Evolutionary conservation across 2,888 invertebrate genomes (phyloP).

Genomic region (Coleophora deauratella): DNA sequence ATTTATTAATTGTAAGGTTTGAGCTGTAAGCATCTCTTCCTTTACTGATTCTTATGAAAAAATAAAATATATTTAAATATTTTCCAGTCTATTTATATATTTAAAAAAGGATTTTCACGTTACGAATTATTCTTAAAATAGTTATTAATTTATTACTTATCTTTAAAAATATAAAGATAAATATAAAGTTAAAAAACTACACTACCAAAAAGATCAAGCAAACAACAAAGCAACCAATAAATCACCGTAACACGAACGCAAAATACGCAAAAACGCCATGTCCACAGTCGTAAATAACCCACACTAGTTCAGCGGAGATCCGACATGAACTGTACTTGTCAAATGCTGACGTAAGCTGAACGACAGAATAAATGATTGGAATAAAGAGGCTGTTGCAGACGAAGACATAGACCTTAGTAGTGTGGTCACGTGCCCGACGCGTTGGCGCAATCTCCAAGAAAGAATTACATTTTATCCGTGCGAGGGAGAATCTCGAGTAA

Average conservation of each 20-base stretch:
- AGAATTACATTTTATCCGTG: constrained; percentile 70
- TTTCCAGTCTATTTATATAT: too few species aligned
- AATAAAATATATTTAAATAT: too few species aligned
- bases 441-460: constrained; percentile 63
- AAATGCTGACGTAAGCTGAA: constrained; percentile 66
- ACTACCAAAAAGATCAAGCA: too few species aligned
- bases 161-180: too few species aligned
- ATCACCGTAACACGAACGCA: constrained; percentile 42
- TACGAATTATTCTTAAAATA: too few species aligned
- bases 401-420: constrained; percentile 53
- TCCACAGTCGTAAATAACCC: constrained; percentile 61
- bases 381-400: constrained; percentile 38
- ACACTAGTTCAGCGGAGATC: constrained; percentile 62
- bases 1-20: too few species aligned
- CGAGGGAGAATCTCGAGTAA: constrained; percentile 61
- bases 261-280: constrained; percentile 47
- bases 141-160: too few species aligned
- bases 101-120: too few species aligned
- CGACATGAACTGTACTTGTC: constrained; percentile 68
- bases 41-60: too few species aligned
- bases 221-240: constrained; percentile 52
- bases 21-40: too few species aligned
- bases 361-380: constrained; percentile 66
- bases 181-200: too few species aligned
- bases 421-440: constrained; percentile 60